Conservation (phyloP, 2,888 invertebrate genomes). For the Zygothrica quintamaculata region DNA sequence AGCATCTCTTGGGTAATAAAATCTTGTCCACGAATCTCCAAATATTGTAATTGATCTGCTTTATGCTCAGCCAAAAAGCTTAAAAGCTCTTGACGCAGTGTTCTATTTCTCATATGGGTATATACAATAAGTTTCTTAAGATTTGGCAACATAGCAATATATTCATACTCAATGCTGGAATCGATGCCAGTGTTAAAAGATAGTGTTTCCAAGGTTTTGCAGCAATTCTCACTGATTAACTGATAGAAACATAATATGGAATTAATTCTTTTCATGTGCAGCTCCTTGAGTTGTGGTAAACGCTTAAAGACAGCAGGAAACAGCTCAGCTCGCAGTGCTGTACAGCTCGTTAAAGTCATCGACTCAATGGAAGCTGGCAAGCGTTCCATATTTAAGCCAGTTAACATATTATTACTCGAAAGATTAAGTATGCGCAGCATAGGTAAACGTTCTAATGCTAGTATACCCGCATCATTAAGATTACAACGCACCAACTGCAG, state of each 20-base stretch:
- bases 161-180: slow-evolving; percentile 15
- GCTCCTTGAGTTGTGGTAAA: slow-evolving; percentile 29
- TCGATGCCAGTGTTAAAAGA: slow-evolving; percentile 8
- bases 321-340: background rate
- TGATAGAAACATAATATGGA: background rate
- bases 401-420: slow-evolving; percentile 18
- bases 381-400: slow-evolving; percentile 19
- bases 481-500: slow-evolving; percentile 28
- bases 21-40: slow-evolving; percentile 21
- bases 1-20: slow-evolving; percentile 9
- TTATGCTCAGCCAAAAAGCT: slow-evolving; percentile 14
- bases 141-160: slow-evolving; percentile 49
- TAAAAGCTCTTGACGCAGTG: slow-evolving; percentile 21
- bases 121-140: slow-evolving; percentile 41
- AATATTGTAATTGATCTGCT: slow-evolving; percentile 40
- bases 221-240: background rate
- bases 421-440: slow-evolving; percentile 43
- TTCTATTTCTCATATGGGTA: background rate
- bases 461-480: slow-evolving; percentile 20
- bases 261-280: slow-evolving; percentile 12
- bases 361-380: slow-evolving; percentile 30
- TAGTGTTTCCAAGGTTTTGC: slow-evolving; percentile 33
- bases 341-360: slow-evolving; percentile 30
- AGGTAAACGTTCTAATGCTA: slow-evolving; percentile 26
- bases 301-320: background rate